Evolutionary conservation across 2,888 invertebrate genomes (phyloP).

Genomic region (Drosophila mettleri): DNA sequence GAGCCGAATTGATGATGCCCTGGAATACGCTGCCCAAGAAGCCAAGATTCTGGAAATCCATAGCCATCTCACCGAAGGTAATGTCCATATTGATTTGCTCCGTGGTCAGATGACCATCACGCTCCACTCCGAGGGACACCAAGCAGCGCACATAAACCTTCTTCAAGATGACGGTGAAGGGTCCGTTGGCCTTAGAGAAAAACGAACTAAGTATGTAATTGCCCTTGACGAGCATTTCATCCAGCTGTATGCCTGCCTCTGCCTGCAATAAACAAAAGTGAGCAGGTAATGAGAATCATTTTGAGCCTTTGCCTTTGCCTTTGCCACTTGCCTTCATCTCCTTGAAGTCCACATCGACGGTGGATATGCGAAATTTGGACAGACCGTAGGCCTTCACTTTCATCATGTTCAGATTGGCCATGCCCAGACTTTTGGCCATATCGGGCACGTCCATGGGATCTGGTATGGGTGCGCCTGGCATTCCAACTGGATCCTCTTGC

Average conservation of each 20-base stretch:
- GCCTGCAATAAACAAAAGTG: slow-evolving; percentile 86
- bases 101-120: slow-evolving; percentile 91
- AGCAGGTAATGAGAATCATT: not conserved
- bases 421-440: slow-evolving; percentile 89
- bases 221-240: slow-evolving; percentile 89
- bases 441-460: slow-evolving; percentile 93
- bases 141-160: slow-evolving; percentile 89
- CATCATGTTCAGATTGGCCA: slow-evolving; percentile 89
- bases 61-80: slow-evolving; percentile 89
- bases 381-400: slow-evolving; percentile 90
- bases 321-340: slow-evolving; percentile 88
- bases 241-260: slow-evolving; percentile 89
- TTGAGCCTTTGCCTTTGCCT: not conserved
- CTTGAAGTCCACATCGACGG: slow-evolving; percentile 90
- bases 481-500: slow-evolving; percentile 91
- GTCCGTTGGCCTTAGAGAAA: slow-evolving; percentile 90
- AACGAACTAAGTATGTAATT: slow-evolving; percentile 91
- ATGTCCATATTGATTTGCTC: slow-evolving; percentile 93
- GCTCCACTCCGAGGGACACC: slow-evolving; percentile 90
- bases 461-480: slow-evolving; percentile 92
- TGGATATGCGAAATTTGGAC: slow-evolving; percentile 91
- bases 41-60: slow-evolving; percentile 93
- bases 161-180: slow-evolving; percentile 91
- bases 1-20: slow-evolving; percentile 92
- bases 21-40: slow-evolving; percentile 90